Evolutionary conservation across 2,888 invertebrate genomes (phyloP).

Genomic region (Molorchus minor): DNA sequence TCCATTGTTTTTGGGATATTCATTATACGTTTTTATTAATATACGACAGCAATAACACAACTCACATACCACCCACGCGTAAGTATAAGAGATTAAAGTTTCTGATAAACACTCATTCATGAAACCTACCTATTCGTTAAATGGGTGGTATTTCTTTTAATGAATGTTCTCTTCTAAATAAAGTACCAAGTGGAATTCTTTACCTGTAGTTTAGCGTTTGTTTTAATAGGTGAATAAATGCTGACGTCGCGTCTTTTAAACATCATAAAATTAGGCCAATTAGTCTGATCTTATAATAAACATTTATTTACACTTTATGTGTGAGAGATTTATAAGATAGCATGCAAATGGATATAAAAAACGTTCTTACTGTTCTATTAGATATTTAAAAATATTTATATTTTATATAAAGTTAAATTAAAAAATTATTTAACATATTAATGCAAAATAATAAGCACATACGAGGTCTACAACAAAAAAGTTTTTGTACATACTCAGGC

Average conservation of each 20-base stretch:
- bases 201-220: background rate
- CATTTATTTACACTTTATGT: background rate
- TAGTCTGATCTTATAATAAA: background rate
- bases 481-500: too few species aligned
- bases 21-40: conserved; percentile 12
- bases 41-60: background rate
- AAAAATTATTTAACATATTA: too few species aligned
- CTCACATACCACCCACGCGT: conserved; percentile 25
- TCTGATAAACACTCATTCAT: conserved; percentile 30
- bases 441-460: too few species aligned
- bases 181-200: background rate
- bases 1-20: conserved; percentile 13
- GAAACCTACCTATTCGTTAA: conserved; percentile 21
- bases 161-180: conserved; percentile 2
- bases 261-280: background rate
- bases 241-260: background rate
- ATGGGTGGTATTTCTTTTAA: conserved; percentile 20
- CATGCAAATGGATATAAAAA: background rate
- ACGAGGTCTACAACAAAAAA: too few species aligned
- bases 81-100: conserved; percentile 20
- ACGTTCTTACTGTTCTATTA: background rate
- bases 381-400: too few species aligned
- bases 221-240: background rate
- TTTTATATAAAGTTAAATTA: too few species aligned
- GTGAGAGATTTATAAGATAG: background rate